These are phyloP conservation scores for Agrochola circellaris DNA, from an alignment of 2,888 invertebrate species.

Conservation along the genomic window DNA sequence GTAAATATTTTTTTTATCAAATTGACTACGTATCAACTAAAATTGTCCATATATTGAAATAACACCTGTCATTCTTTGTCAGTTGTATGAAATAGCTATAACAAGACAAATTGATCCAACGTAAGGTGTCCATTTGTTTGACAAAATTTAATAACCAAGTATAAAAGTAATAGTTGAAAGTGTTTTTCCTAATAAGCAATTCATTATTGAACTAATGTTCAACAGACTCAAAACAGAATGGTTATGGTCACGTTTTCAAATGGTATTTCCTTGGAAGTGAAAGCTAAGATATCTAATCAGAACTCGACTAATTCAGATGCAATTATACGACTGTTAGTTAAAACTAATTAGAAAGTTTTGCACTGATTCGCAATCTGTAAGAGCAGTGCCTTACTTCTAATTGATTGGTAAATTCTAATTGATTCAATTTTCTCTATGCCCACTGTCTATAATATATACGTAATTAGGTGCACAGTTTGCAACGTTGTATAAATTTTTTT, in stretches of 20 bases:
- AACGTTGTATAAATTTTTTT: background rate
- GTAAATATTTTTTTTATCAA: background rate
- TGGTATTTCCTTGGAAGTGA: slow-evolving; percentile 15
- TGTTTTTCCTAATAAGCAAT: background rate
- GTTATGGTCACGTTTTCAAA: slow-evolving; percentile 31
- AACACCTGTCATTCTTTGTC: background rate
- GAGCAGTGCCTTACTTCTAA: slow-evolving; percentile 25
- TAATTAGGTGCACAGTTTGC: background rate
- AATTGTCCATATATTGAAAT: background rate
- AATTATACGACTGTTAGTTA: slow-evolving; percentile 32
- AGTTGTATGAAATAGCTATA: background rate
- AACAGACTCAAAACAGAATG: background rate
- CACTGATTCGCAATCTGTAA: slow-evolving; percentile 14
- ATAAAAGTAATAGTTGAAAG: too few relatives aligned
- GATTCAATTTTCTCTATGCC: slow-evolving; percentile 15
- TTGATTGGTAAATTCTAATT: slow-evolving; percentile 41
- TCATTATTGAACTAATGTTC: background rate
- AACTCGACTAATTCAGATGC: slow-evolving; percentile 22
- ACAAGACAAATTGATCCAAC: background rate
- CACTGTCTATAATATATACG: background rate
- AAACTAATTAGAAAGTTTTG: slow-evolving; percentile 55
- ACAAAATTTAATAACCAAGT: background rate
- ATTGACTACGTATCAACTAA: background rate
- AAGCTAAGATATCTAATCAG: slow-evolving; percentile 29
- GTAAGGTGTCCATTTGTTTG: background rate